Base-by-base conservation (phyloP, 2,888 invertebrate species). In the Nysson spinosus region DNA sequence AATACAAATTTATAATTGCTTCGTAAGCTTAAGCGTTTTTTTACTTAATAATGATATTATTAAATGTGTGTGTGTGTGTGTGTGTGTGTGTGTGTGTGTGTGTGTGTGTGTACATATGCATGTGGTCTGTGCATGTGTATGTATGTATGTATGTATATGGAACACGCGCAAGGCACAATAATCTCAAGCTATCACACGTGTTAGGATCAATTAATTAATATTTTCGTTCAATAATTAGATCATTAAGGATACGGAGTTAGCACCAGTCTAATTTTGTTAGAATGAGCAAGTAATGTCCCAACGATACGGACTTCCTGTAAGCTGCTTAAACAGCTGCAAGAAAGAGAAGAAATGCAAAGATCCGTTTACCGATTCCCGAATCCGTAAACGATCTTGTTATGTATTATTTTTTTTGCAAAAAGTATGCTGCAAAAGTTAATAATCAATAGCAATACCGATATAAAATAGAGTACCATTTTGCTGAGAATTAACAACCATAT, bases 91-190 rank as follows among this genome's bases (percentile, higher is more conserved):
- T n/a, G n/a, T n/a, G n/a, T n/a, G n/a, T n/a, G n/a, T n/a, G n/a
- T n/a, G n/a, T n/a, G n/a, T n/a, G n/a, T n/a, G n/a, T n/a, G n/a
- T n/a, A n/a, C n/a, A n/a, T n/a, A n/a, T n/a, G n/a, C n/a, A n/a
- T n/a, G n/a, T n/a, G n/a, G n/a, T n/a, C n/a, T n/a, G n/a, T n/a
- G n/a, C n/a, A n/a, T n/a, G n/a, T n/a, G n/a, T n/a, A n/a, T n/a
- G n/a, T n/a, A n/a, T n/a, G n/a, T n/a, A n/a, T n/a, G n/a, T n/a
- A n/a, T n/a, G n/a, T n/a, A n/a, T 67, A 76, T 63, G 74, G 79
- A 83, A 83, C 83, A 85, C 84, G 85, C 83, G 83, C 83, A 85
- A 85, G 85, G 85, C 85, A 85, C 85, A 84, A 78, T 79, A 72
- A 79, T 81, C 75, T 78, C 65, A 72, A 72, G 75, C 75, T 81